Evolutionary conservation across 2,113 vertebrate genomes (phyloP), one percentile per base, ranked within the genome.

Genomic region (Xenopus borealis): DNA sequence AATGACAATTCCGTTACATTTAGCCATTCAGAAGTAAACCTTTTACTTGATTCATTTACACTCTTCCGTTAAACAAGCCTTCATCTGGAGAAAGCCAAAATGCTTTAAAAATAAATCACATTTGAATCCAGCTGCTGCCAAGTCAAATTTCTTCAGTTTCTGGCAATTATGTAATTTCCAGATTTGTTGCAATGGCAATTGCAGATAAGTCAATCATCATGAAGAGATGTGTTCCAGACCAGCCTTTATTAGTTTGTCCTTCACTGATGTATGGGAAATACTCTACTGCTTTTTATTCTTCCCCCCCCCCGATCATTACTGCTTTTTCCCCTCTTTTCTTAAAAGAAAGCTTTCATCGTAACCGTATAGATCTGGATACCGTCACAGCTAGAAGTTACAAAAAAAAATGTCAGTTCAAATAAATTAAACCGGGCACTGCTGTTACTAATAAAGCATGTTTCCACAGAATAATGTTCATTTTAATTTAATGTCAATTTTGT

Each of bases 151-250:
- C 91, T 91, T 88, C 80, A 83, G 88, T 92, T 92, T 92, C 89
- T 92, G 85, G 89, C 88, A 91, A 92, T 93, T 92, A 92, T 90
- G 86, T 92, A 90, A 93, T 92, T 93, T 92, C 89, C 89, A 92
- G 85, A 88, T 88, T 88, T 87, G 86, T 83, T 88, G 78, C 82
- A 87, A 87, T 84, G 84, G 84, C 85, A 83, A 83, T 88, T 88
- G 86, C 88, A 90, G 92, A 92, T 90, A 93, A 92, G 92, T 91
- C 88, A 86, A 89, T 92, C 82, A 84, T 88, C 87, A 84, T 85
- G 83, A 85, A 85, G 83, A 89, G 90, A 92, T 87, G 89, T 84
- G 81, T 91, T 93, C 89, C 92, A 92, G 90, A 89, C 86, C 88
- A 84, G 79, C 6, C 85, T 86, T 89, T 91, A 90, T 92, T 89